Base-by-base conservation (phyloP, 2,113 vertebrate genomes). In the Lampris incognitus region DNA sequence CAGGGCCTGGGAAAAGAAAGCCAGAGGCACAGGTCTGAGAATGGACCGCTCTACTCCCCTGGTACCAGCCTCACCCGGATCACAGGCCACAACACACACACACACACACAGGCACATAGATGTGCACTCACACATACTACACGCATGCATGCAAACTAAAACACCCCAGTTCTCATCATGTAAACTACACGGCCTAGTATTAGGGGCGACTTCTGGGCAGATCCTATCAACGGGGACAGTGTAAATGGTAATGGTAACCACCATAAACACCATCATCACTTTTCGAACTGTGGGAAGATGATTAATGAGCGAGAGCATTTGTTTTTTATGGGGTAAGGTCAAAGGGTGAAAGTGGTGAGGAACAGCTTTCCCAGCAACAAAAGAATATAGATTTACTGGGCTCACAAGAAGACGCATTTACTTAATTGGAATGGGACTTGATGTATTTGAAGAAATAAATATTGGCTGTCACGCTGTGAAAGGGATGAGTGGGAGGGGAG, bases 1-100 rank as follows among this genome's bases (percentile, higher is more conserved):
- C 73, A 78, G 79, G 81, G 84, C 91, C 91, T 94, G 94, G 92
- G 94, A 93, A 93, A 83, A 84, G 67, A 11, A 76, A 67, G 74
- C 79, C 77, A 61, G 69, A 82, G 85, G 89, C 88, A 24, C 89
- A 81, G 79, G 75, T 73, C 67, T 69, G 67, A 56, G 70, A 73
- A 66, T 49, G 55, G 58, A 51, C 70, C 9, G 52, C 58, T 50
- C 68, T 49, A 54, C 66, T 88, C 83, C 71, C 81, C 56, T 84
- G 83, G 84, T 83, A 84, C 89, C 83, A 90, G 72, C 85, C 82
- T 88, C 74, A 78, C 78, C 81, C 77, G 11, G 69, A 11, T 66
- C 78, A 66, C 60, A 44, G 51, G 40, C 55, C 42, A 46, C 66
- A 62, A 56, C 65, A 68, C n/a, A 66, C 51, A 81, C 48, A 66